Percentiles rank a stretch among this genome's conserved stretches.
phyloP scores from a whole-genome alignment of 2,113 vertebrate species.

The Clupea harengus region DNA sequence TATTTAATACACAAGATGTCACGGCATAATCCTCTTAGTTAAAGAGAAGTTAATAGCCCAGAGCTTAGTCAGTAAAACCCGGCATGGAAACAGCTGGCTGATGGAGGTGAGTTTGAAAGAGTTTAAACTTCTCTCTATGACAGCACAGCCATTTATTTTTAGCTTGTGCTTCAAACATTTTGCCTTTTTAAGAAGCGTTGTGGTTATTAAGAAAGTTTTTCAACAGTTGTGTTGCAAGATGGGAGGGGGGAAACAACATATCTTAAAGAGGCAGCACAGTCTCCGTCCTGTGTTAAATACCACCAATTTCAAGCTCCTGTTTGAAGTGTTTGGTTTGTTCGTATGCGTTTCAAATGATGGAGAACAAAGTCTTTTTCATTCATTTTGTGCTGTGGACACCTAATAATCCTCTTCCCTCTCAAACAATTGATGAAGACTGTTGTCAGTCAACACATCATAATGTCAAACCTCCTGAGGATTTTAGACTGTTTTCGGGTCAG shows the following conservation, averaged over 20 bases:
- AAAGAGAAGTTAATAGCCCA: neutral
- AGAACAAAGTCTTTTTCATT: neutral
- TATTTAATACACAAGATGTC: neutral
- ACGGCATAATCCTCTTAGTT: neutral
- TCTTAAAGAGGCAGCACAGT: neutral
- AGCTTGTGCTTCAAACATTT: neutral
- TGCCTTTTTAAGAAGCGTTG: neutral
- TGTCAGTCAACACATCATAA: neutral
- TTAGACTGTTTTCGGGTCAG: too few relatives aligned
- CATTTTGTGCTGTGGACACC: neutral
- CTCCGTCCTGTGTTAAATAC: neutral
- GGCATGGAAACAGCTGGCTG: neutral
- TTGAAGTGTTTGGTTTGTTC: neutral
- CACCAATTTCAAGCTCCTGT: neutral
- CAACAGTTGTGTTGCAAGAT: neutral
- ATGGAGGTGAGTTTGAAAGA: neutral
- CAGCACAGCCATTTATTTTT: neutral
- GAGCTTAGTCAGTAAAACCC: neutral
- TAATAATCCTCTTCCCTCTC: neutral
- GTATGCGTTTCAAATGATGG: neutral
- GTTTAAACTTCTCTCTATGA: neutral
- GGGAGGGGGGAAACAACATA: neutral
- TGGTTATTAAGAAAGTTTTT: neutral
- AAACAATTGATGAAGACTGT: neutral
- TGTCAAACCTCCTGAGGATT: neutral